Percentiles rank a stretch among this genome's conserved stretches.
Evolutionary conservation across 2,113 vertebrate species (phyloP).

Genomic region (Halichoeres trimaculatus): DNA sequence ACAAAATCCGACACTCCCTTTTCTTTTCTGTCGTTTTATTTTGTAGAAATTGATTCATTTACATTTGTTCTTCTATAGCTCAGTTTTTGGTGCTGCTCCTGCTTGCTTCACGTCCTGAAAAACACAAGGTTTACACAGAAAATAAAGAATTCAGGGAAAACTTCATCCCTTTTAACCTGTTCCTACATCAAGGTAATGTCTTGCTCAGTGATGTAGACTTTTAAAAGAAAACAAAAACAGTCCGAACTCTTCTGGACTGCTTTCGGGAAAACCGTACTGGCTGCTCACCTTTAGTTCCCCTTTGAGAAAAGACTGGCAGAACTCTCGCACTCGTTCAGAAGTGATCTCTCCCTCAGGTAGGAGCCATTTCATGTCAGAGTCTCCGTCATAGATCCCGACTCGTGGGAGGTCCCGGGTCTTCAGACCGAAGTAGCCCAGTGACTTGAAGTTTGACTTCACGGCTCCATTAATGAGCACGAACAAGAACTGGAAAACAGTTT

Average conservation of each 20-base stretch:
- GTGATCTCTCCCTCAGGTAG: constrained; percentile 82
- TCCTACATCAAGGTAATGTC: neutral
- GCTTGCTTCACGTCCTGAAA: constrained; percentile 75
- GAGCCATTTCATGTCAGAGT: constrained; percentile 86
- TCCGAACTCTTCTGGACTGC: neutral
- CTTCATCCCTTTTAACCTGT: neutral
- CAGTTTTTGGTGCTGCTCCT: constrained; percentile 71
- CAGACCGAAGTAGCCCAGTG: constrained; percentile 88
- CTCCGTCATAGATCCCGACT: constrained; percentile 85
- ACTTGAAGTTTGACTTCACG: constrained; percentile 80
- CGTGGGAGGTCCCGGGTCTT: constrained; percentile 88
- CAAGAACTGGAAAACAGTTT: constrained; percentile 85
- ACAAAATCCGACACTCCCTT: neutral
- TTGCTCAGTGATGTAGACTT: neutral
- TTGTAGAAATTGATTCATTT: constrained; percentile 14
- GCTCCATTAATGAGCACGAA: constrained; percentile 89
- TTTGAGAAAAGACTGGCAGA: constrained; percentile 86
- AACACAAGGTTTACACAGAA: neutral
- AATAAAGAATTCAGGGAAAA: neutral
- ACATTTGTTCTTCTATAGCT: constrained; percentile 54
- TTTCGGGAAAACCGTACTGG: too few relatives aligned
- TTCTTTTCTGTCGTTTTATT: constrained; percentile 30
- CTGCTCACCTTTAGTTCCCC: constrained; percentile 82
- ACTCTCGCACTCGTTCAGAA: constrained; percentile 78
- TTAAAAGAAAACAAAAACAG: neutral